A percentile compares a stretch with the other conserved stretches of the same genome.
Conservation (phyloP, 2,797 vertebrate genomes). For the Mormyrus hasselquistii region DNA sequence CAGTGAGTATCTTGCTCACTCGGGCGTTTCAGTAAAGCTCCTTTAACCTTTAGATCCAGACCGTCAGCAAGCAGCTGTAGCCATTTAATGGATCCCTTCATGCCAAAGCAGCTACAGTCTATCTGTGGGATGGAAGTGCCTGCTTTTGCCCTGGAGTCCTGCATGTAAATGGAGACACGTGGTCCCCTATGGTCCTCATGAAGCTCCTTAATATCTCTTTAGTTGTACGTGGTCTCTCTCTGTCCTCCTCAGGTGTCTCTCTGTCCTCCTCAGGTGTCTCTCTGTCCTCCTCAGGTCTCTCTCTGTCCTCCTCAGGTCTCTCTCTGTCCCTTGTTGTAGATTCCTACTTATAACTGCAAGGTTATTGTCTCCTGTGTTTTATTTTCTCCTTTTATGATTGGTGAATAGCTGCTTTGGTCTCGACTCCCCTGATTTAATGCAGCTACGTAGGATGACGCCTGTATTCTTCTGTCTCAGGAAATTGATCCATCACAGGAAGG, state of each 20-base stretch:
- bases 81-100: not conserved
- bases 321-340: not conserved
- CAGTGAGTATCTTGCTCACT: conserved; percentile 71
- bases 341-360: not conserved
- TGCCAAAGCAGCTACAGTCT: not conserved
- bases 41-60: not conserved
- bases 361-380: not conserved
- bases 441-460: not conserved
- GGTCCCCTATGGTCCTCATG: not conserved
- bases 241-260: not conserved
- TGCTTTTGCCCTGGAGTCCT: not conserved
- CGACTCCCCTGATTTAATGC: not conserved
- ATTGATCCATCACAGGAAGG: conserved; percentile 95
- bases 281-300: not conserved
- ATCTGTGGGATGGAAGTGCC: not conserved
- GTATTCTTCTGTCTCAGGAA: conserved; percentile 62
- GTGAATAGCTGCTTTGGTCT: not conserved
- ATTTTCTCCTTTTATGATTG: not conserved
- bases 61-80: not conserved
- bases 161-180: not conserved
- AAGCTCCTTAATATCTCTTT: not conserved
- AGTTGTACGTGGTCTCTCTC: not conserved
- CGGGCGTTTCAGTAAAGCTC: not conserved
- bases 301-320: not conserved
- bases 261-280: not conserved